Conservation (phyloP, 2,888 invertebrate genomes). For the Hedya salicella region DNA sequence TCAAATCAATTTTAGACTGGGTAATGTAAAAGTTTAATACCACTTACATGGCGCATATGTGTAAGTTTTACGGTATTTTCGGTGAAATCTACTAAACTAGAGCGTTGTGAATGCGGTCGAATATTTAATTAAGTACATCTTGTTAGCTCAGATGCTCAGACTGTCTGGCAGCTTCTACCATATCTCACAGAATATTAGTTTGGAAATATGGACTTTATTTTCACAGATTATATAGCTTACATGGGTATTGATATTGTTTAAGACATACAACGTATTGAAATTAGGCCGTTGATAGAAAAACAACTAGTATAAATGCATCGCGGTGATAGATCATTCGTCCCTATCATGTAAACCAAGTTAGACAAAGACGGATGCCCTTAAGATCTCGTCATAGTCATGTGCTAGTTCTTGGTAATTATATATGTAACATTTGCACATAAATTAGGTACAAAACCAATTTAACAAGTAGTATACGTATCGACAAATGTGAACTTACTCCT, state of each 20-base stretch:
- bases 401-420: too few species aligned
- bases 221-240: background rate
- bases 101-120: slow-evolving; percentile 49
- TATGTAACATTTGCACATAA: too few species aligned
- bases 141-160: slow-evolving; percentile 39
- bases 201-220: background rate
- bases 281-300: too few species aligned
- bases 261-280: background rate
- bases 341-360: background rate
- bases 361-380: slow-evolving; percentile 1
- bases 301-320: background rate
- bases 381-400: background rate
- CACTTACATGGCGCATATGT: slow-evolving; percentile 20
- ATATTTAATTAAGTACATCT: slow-evolving; percentile 39
- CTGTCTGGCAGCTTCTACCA: background rate
- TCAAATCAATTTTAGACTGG: background rate
- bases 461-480: too few species aligned
- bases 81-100: slow-evolving; percentile 51
- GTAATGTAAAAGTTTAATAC: slow-evolving; percentile 6
- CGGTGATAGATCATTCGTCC: too few species aligned
- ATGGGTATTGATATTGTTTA: background rate
- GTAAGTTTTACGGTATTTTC: slow-evolving; percentile 47
- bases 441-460: too few species aligned
- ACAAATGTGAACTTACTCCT: too few species aligned
- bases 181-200: background rate